Evolutionary conservation across 2,113 vertebrate species (phyloP).

Genomic region (Acrocephalus arundinaceus): DNA sequence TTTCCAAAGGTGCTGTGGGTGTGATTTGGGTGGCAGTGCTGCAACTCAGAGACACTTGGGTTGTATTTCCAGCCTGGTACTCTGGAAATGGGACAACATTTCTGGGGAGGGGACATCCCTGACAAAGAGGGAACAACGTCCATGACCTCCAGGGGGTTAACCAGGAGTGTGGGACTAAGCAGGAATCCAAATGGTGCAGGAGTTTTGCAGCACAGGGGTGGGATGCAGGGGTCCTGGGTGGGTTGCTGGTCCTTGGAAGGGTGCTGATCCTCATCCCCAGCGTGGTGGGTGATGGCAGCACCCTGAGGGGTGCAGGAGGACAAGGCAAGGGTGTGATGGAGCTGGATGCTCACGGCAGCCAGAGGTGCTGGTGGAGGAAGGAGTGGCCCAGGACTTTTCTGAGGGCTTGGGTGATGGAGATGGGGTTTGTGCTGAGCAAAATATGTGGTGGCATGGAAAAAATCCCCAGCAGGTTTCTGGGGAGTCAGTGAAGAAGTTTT

Average conservation of each 20-base stretch:
- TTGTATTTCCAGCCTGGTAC: not conserved
- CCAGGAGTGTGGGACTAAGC: not conserved
- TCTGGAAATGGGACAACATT: not conserved
- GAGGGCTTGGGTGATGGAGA: not conserved
- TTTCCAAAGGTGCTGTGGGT: not conserved
- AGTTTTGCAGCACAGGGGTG: not conserved
- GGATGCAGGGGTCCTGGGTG: not conserved
- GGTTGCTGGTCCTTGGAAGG: not conserved
- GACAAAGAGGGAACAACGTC: fast-evolving
- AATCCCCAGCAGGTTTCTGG: not conserved
- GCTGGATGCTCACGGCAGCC: not conserved
- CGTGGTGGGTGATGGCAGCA: not conserved
- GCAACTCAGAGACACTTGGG: not conserved
- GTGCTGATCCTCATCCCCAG: not conserved
- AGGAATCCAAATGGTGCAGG: not conserved
- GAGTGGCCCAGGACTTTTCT: fast-evolving
- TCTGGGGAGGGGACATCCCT: fast-evolving
- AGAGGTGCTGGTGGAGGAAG: not conserved
- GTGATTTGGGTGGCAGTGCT: not conserved
- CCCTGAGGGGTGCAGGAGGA: not conserved
- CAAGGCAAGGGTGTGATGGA: not conserved
- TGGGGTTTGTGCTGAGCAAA: not conserved
- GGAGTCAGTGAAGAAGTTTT: not conserved
- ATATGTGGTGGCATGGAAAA: fast-evolving
- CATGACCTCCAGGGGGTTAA: not conserved